phyloP scores from a whole-genome alignment of 2,113 vertebrate species.

The Callipepla californica region DNA sequence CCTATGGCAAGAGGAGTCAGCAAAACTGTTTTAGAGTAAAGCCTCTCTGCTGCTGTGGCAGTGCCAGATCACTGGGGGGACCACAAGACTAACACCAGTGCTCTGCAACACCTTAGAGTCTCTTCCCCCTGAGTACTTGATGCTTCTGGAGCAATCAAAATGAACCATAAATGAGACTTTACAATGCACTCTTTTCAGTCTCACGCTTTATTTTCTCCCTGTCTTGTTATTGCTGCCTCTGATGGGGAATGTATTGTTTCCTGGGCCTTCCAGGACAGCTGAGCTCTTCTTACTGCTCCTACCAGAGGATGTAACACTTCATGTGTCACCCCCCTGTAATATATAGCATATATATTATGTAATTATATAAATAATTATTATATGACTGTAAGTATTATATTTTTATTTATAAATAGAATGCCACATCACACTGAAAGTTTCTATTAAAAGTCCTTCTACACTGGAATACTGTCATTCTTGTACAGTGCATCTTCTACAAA shows the following conservation, averaged over 20 bases:
- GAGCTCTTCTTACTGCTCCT: background rate
- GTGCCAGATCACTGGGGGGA: background rate
- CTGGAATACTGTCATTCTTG: background rate
- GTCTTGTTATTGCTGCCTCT: background rate
- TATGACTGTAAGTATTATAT: no score
- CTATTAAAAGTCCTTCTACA: background rate
- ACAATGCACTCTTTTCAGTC: background rate
- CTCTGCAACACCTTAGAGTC: background rate
- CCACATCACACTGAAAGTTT: background rate
- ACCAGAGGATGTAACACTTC: background rate
- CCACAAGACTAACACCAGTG: background rate
- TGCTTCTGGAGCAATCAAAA: background rate
- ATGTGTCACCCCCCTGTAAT: background rate
- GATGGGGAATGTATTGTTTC: background rate
- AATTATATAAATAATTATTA: no score
- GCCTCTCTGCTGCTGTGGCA: background rate
- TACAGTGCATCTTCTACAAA: background rate
- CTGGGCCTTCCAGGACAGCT: background rate
- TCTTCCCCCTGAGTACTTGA: background rate
- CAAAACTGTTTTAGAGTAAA: background rate
- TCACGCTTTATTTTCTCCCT: accelerated
- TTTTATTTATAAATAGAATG: background rate
- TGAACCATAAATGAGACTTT: background rate
- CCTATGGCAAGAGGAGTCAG: background rate
- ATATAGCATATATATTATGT: no score